These are phyloP conservation scores for Pristionchus fissidentatus DNA, from an alignment of 2,888 invertebrate genomes.

Conservation along the genomic window DNA sequence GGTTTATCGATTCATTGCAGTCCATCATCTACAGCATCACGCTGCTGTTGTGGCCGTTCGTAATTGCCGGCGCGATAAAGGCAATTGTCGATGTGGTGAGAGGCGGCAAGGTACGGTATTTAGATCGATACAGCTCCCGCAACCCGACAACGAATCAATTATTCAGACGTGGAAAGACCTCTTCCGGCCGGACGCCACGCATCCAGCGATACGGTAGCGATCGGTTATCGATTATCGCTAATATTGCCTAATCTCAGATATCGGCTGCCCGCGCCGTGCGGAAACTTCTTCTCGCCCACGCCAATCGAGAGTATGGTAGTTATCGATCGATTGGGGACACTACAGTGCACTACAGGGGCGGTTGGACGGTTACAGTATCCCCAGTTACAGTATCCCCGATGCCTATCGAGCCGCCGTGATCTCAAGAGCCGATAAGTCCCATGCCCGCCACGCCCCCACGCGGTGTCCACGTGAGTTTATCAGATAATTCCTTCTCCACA, in stretches of 20 bases:
- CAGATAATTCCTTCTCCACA: no score
- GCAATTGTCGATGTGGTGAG: background rate
- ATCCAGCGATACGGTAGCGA: background rate
- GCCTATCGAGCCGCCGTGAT: no score
- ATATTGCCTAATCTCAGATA: slow-evolving; percentile 3
- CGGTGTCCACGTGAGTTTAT: no score
- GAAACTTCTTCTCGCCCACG: slow-evolving; percentile 10
- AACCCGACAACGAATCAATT: no score
- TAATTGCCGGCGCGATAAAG: background rate
- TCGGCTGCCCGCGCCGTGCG: background rate
- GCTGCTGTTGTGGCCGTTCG: slow-evolving; percentile 24
- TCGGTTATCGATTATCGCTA: background rate
- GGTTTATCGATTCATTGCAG: slow-evolving; percentile 17
- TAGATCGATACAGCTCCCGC: background rate
- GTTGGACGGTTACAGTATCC: no score
- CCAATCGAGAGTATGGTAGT: background rate
- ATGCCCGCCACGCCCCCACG: no score
- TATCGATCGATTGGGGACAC: no score
- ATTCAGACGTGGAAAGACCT: background rate
- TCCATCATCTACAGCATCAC: slow-evolving; percentile 20
- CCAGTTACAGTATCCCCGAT: no score
- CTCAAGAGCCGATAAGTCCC: no score
- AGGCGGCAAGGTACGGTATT: background rate
- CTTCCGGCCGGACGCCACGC: background rate
- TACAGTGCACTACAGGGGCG: no score